Conservation (phyloP, 2,797 vertebrate genomes). For the Glossophaga mutica region DNA sequence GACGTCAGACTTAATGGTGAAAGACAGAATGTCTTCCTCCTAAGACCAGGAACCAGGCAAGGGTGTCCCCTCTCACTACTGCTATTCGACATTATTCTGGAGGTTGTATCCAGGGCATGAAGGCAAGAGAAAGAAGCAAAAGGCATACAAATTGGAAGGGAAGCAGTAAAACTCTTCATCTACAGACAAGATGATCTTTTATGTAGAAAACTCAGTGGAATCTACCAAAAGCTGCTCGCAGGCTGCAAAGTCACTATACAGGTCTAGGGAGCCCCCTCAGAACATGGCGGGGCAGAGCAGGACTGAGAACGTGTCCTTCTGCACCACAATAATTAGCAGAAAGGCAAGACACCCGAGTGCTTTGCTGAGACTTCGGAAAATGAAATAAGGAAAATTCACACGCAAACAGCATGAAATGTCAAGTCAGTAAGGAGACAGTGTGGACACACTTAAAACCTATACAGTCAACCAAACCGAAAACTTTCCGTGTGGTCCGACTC, state of each 20-base stretch:
- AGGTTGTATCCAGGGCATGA: neutral
- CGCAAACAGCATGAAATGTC: neutral
- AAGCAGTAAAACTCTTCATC: too few species aligned
- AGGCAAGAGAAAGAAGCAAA: neutral
- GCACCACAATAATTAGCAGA: neutral
- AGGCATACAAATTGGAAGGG: neutral
- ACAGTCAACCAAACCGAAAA: neutral
- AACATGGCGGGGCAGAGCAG: neutral
- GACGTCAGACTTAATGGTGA: too few species aligned
- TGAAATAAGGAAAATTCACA: neutral
- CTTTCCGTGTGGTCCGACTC: neutral
- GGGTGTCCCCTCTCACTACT: neutral
- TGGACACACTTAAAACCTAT: neutral
- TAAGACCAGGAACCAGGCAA: neutral
- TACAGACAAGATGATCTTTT: too few species aligned
- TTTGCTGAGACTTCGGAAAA: neutral
- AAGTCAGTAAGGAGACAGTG: neutral
- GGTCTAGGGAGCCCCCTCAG: neutral
- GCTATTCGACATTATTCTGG: neutral
- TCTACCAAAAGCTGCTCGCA: neutral
- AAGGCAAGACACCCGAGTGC: neutral
- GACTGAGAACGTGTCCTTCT: neutral
- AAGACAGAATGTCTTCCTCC: too few species aligned
- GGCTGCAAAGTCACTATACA: neutral
- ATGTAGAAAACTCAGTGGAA: neutral